Conservation (phyloP, 2,888 invertebrate genomes). For the Stramonita haemastoma region DNA sequence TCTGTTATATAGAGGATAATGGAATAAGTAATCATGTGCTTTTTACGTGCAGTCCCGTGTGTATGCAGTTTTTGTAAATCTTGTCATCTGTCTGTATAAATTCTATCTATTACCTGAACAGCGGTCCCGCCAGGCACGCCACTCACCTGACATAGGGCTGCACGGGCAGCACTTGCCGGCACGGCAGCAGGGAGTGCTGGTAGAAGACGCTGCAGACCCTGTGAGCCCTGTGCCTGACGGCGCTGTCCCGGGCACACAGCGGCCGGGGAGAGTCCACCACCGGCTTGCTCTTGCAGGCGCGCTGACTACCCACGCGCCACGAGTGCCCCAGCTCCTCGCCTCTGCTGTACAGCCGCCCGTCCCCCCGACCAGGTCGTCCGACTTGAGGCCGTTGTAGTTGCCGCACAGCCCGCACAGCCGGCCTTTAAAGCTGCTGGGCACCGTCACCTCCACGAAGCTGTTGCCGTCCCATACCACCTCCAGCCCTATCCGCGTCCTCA, state of each 20-base stretch:
- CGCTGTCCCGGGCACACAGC: slow-evolving; percentile 59
- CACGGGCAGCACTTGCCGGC: slow-evolving; percentile 88
- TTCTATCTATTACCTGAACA: too few species aligned
- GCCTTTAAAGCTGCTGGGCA: slow-evolving; percentile 86
- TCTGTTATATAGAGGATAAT: too few species aligned
- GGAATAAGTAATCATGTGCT: too few species aligned
- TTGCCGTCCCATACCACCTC: slow-evolving; percentile 95
- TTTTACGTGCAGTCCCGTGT: too few species aligned
- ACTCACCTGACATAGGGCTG: slow-evolving; percentile 87
- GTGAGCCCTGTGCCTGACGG: slow-evolving; percentile 60
- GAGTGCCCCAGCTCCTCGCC: slow-evolving; percentile 88
- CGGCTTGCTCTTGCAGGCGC: slow-evolving; percentile 66
- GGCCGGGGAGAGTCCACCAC: slow-evolving; percentile 53
- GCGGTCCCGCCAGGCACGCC: too few species aligned
- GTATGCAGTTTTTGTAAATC: too few species aligned
- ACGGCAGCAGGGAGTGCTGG: slow-evolving; percentile 84
- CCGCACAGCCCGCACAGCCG: slow-evolving; percentile 94
- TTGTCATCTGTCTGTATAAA: too few species aligned
- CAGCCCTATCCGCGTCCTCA: slow-evolving; percentile 82
- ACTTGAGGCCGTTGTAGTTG: slow-evolving; percentile 91
- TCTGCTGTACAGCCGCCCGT: slow-evolving; percentile 82
- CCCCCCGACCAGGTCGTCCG: slow-evolving; percentile 86
- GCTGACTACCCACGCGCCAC: slow-evolving; percentile 91
- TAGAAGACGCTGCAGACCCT: slow-evolving; percentile 80
- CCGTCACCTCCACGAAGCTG: slow-evolving; percentile 90